Evolutionary conservation across 92 coral and sea anemone genomes (phyloP), one percentile per base, ranked within the genome.

Genomic region (Actinernus sp.): DNA sequence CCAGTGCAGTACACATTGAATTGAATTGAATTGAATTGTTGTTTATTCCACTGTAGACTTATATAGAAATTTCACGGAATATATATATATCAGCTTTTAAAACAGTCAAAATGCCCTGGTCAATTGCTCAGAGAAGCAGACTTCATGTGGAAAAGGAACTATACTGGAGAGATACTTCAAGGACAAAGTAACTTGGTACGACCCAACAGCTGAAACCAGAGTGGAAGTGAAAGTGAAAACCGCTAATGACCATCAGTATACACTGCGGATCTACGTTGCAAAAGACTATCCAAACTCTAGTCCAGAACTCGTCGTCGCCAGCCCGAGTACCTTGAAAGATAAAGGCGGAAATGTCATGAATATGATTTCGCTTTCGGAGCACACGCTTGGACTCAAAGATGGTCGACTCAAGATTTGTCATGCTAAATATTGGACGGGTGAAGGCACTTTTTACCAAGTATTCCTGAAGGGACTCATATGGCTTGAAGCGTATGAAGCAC

Each of bases 211-310:
- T 3, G 51, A 79, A 34, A 75, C 93, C 13, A 77, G 58, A 30
- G 90, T 91, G 9, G 93, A 82, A 55, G 85, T 83, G 7, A 56
- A 43, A 30, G 59, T 87, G 67, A 53, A 72, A 16, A 87, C 93
- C 39, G 63, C 63, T 45, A 64, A 77, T 65, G 68, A 71, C 49
- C 77, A 74, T 32, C 61, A 31, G 27, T 91, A 91, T 72, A 54
- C 40, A 3, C 65, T 91, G 53, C 79, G 90, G 51, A 58, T 87
- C 8, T 84, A 78, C 53, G 37, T 91, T 37, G 88, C 91, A 14
- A 41, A 22, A 18, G 97, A 91, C 52, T 91, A 43, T 39, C 97
- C 93, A 16, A 82, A 91, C 73, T 91, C 91, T 5, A 73, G 79
- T 31, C 97, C 97, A 13, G 63, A 23, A 9, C 37, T 91, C 82